These are phyloP conservation scores for Arrhamphus sclerolepis DNA, from an alignment of 2,797 vertebrate genomes.

Conservation along the genomic window DNA sequence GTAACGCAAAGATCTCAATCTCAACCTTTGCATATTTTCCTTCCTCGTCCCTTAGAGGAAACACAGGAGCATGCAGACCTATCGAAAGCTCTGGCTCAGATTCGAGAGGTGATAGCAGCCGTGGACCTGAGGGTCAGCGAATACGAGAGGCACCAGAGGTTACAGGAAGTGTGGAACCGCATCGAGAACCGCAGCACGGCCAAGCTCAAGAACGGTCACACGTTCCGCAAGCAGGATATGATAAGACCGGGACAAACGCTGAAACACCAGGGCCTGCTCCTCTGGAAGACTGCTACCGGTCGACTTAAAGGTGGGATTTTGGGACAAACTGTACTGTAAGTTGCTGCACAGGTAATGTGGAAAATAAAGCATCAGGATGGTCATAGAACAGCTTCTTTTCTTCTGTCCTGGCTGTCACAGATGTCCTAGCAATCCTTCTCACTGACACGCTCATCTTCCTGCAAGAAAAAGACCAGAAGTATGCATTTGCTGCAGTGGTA, in stretches of 20 bases:
- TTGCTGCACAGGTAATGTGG: neutral
- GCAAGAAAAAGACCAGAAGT: constrained; percentile 99
- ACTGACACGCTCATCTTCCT: constrained; percentile 91
- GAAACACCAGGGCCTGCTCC: constrained; percentile 87
- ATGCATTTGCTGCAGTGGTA: constrained; percentile 93
- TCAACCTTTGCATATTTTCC: neutral
- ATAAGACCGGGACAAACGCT: constrained; percentile 83
- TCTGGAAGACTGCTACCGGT: constrained; percentile 96
- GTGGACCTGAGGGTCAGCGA: constrained; percentile 92
- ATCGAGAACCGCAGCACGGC: constrained; percentile 91
- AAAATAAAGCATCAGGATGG: neutral
- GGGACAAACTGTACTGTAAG: neutral
- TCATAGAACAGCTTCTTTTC: constrained; percentile 1
- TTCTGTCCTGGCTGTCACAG: constrained; percentile 71
- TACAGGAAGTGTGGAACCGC: constrained; percentile 88
- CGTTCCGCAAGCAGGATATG: constrained; percentile 93
- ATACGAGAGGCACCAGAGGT: constrained; percentile 88
- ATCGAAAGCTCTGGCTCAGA: constrained; percentile 82
- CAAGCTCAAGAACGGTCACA: constrained; percentile 90
- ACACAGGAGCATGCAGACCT: constrained; percentile 89
- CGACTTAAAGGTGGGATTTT: constrained; percentile 88
- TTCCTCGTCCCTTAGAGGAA: constrained; percentile 76
- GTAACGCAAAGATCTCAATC: too few species aligned
- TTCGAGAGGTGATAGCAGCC: constrained; percentile 88
- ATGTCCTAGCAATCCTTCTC: constrained; percentile 91